phyloP scores from a whole-genome alignment of 2,888 invertebrate genomes.

The Leptinotarsa rubiginosa region DNA sequence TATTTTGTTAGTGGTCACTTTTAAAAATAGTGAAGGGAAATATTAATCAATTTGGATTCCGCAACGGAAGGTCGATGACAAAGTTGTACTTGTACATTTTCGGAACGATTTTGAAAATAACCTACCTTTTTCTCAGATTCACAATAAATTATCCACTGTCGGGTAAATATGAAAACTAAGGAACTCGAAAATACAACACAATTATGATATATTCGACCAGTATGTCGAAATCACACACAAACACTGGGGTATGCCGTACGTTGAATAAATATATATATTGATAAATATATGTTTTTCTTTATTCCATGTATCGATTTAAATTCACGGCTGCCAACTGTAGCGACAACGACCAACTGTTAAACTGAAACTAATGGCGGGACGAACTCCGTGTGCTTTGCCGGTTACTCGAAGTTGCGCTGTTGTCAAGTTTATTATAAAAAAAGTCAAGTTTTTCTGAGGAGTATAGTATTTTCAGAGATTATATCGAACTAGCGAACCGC shows the following conservation, averaged over 20 bases:
- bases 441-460: neutral
- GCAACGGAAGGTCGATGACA: slow-evolving; percentile 8
- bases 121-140: slow-evolving; percentile 8
- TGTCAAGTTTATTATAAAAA: slow-evolving; percentile 11
- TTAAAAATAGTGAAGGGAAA: slow-evolving; percentile 11
- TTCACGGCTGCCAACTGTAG: slow-evolving; percentile 36
- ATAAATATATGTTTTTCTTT: slow-evolving; percentile 22
- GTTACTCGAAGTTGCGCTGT: slow-evolving; percentile 29
- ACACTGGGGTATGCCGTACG: neutral
- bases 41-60: neutral
- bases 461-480: no score
- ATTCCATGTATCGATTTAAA: slow-evolving; percentile 40
- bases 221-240: slow-evolving; percentile 14
- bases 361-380: slow-evolving; percentile 48
- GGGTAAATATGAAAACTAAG: slow-evolving; percentile 9
- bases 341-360: slow-evolving; percentile 36
- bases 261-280: neutral
- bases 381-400: slow-evolving; percentile 44
- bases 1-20: neutral
- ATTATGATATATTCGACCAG: neutral
- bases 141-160: slow-evolving; percentile 11
- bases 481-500: no score
- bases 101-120: slow-evolving; percentile 12
- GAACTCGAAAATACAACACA: slow-evolving; percentile 11
- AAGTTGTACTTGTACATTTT: neutral